Percentiles rank a stretch among this genome's conserved stretches.
Conservation (phyloP, 2,888 invertebrate species). For the Embidobia sp. region DNA sequence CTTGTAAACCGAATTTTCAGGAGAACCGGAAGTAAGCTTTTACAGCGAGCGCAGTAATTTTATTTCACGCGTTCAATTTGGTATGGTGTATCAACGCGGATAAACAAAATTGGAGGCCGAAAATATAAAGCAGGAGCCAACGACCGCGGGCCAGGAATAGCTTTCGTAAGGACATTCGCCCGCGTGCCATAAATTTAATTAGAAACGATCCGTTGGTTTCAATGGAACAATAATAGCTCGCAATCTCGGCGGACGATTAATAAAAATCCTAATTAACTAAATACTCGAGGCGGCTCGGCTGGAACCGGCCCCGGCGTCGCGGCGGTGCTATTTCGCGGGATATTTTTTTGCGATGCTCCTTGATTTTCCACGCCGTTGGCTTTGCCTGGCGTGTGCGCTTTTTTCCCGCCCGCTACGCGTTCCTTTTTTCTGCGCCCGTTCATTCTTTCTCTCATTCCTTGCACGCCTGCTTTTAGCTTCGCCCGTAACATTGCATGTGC, state of each 20-base stretch:
- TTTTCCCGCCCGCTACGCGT: neutral
- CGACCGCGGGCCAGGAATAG: no score
- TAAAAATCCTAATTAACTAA: constrained; percentile 57
- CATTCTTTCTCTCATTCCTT: constrained; percentile 58
- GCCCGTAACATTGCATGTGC: constrained; percentile 60
- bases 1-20: no score
- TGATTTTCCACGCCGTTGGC: constrained; percentile 61
- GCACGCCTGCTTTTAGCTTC: constrained; percentile 61
- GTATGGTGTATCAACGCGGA: no score
- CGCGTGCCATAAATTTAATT: constrained; percentile 32
- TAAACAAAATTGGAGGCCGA: no score
- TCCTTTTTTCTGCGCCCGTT: constrained; percentile 12
- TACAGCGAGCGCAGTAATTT: no score
- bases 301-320: constrained; percentile 37
- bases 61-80: no score
- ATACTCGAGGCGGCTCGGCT: constrained; percentile 32
- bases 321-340: constrained; percentile 32
- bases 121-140: no score
- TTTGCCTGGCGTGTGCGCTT: constrained; percentile 7
- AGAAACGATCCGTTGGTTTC: constrained; percentile 23
- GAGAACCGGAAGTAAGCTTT: no score
- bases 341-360: constrained; percentile 54
- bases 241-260: constrained; percentile 49
- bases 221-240: constrained; percentile 35
- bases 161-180: no score